Evolutionary conservation across 35 echinoderm and acorn worm genomes (phyloP).

Genomic region (Apostichopus parvimensis): DNA sequence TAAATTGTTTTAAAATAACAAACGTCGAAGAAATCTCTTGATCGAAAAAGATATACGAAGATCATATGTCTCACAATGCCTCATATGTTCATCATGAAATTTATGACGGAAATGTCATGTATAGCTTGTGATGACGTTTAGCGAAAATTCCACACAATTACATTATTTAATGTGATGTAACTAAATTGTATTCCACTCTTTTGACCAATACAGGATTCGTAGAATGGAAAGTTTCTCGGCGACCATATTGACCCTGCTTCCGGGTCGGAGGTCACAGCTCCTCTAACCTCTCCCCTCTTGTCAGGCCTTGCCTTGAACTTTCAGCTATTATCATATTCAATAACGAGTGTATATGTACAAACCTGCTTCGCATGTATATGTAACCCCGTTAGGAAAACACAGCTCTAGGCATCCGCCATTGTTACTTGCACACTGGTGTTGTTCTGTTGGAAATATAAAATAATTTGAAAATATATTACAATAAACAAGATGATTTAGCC

Average conservation of each 20-base stretch:
- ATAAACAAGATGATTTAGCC: too few relatives aligned
- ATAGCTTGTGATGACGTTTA: too few relatives aligned
- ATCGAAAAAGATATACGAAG: not conserved
- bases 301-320: not conserved
- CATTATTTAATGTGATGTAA: not conserved
- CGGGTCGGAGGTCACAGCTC: not conserved
- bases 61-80: not conserved
- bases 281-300: not conserved
- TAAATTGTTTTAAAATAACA: not conserved
- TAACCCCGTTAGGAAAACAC: constrained; percentile 2
- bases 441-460: not conserved
- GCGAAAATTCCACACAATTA: too few relatives aligned
- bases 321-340: not conserved
- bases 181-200: not conserved
- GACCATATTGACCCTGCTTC: not conserved
- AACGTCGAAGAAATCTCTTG: not conserved
- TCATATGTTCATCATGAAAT: not conserved
- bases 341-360: not conserved
- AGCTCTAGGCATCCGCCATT: constrained; percentile 8
- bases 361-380: not conserved
- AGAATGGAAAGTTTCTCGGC: not conserved
- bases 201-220: not conserved
- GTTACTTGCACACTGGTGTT: not conserved
- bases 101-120: not conserved
- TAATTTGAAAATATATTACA: not conserved